Evolutionary conservation across 2,888 invertebrate species (phyloP), one percentile per base, ranked within the genome.

Genomic region (Oegoconia quadripuncta): DNA sequence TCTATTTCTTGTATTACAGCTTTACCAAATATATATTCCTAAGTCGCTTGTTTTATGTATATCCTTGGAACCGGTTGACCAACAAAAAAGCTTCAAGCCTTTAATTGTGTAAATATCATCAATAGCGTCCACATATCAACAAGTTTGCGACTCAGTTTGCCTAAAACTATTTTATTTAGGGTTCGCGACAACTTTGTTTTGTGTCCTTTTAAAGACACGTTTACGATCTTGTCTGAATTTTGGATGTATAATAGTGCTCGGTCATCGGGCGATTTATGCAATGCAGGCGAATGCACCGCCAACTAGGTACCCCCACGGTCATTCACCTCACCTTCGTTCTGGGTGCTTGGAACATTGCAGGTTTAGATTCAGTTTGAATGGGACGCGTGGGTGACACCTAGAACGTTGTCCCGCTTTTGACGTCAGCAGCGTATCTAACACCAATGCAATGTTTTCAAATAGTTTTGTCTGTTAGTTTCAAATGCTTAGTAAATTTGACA

Each of bases 191-290:
- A 11, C 40, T 41, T 39, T 44, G 41, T 42, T 48, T 48, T 37
- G 44, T 32, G 42, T 42, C 42, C 42, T 51, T 47, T 46, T 39
- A 47, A 52, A 51, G 50, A 50, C 55, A 52, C 49, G 55, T 50
- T 52, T 43, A 55, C 57, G 53, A 50, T 61, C 52, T 54, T 55
- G 38, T 34, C 46, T 59, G 59, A 50, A 59, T 61, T 34, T 45
- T 60, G 60, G 50, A 59, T 62, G 55, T 48, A 54, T 55, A 58
- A 50, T 49, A 44, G 44, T 23, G 22, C 56, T 60, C 65, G 75
- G 72, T 76, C 69, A 65, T 65, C 52, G 69, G 59, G 66, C 72
- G 67, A 68, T 72, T 79, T 75, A 73, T 74, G 74, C 73, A 75
- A 71, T 55, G 49, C 51, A 50, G 64, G 65, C 60, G 63, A 70